Evolutionary conservation across 2,888 invertebrate species (phyloP), one percentile per base, ranked within the genome.

Genomic region (Scelioninae gen. 1): DNA sequence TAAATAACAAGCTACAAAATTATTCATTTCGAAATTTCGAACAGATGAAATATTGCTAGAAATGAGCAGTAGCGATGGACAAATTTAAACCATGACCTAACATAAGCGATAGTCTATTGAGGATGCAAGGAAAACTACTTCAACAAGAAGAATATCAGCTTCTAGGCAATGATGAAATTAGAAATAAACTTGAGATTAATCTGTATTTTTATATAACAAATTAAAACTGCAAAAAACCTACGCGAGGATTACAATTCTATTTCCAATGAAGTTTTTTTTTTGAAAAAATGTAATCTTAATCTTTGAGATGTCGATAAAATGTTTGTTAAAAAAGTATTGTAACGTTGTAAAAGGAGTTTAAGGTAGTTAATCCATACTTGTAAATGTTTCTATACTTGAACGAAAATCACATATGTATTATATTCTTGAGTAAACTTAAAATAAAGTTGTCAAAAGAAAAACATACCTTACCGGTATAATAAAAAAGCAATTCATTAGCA

Each of bases 121-220:
- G 63, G 45, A 51, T 65, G 38, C 49, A 65, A 65, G 63, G 49
- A 63, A 63, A 63, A 49, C 63, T 34, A 49, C 38, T 63, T 49
- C 16, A 8, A 16, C 15, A 23, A 62, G 31, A 15, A 31, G 62
- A 47, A 32, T 32, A 32, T 47, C 16, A 32, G 32, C 7, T 62
- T 62, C 60, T 29, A 31, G 13, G 40, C 40, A 43, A 45, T 45
- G 60, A 62, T 62, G 60, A 62, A 45, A 62, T 45, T 43, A n/a
- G 29, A 31, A 62, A 45, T 62, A 23, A 62, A 62, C 31, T 31
- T 29, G 45, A 43, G 43, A 45, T 45, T 45, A 45, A 45, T 45
- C 15, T 45, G 31, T 60, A 43, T 58, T 58, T 45, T 45, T 62
- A 43, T 5, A 45, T 23, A 8, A 40, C 40, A 40, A 32, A n/a